These are phyloP conservation scores for Cotesia congregata DNA, from an alignment of 2,888 invertebrate genomes.

Conservation along the genomic window DNA sequence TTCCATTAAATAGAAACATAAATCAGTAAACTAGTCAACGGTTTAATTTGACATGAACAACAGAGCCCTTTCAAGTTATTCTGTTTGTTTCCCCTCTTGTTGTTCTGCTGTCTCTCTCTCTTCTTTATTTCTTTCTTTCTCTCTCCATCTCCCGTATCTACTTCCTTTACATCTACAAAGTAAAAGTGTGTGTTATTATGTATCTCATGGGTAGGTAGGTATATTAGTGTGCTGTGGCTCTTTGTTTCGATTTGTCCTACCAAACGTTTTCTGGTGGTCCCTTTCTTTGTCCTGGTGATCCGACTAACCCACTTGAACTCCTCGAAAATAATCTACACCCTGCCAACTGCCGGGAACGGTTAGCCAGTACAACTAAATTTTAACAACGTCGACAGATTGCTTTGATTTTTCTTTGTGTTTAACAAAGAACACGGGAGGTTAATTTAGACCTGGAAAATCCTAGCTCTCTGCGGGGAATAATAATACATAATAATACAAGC, in stretches of 20 bases:
- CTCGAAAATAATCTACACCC: constrained; percentile 53
- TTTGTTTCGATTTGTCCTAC: constrained; percentile 13
- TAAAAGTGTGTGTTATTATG: too few species aligned
- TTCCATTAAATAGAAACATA: constrained; percentile 18
- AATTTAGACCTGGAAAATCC: not conserved
- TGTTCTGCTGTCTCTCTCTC: constrained; percentile 1
- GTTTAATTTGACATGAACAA: constrained; percentile 32
- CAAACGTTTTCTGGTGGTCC: constrained; percentile 35
- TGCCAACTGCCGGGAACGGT: constrained; percentile 39
- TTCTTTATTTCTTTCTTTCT: constrained; percentile 26
- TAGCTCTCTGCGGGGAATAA: not conserved
- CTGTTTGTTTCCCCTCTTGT: not conserved
- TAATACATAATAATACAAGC: not conserved
- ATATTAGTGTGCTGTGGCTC: not conserved
- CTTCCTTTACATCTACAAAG: too few species aligned
- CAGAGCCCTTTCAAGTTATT: constrained; percentile 26
- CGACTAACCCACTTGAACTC: constrained; percentile 62
- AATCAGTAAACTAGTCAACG: not conserved
- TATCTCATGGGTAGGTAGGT: too few species aligned
- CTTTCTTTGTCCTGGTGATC: constrained; percentile 18
- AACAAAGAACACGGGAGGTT: constrained; percentile 1
- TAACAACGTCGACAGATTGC: not conserved
- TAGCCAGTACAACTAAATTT: constrained; percentile 31
- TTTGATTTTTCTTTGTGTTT: constrained; percentile 25
- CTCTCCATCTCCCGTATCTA: not conserved